Evolutionary conservation across 1,140 invertebrate genomes (phyloP).

Genomic region (Halesus radiatus): DNA sequence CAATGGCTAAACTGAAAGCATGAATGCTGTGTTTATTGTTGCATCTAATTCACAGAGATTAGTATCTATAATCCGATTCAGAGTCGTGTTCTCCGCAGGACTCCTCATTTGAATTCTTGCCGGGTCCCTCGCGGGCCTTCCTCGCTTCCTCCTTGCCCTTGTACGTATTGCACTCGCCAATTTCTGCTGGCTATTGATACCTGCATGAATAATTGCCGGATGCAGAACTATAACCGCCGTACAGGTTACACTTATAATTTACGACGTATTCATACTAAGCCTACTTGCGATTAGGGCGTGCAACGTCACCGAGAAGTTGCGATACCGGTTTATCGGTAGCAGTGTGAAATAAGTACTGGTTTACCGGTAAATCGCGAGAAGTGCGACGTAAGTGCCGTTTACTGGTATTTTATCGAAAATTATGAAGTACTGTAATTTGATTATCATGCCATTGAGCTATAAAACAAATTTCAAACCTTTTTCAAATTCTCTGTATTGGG

Average conservation of each 20-base stretch:
- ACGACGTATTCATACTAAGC: neutral
- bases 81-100: neutral
- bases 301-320: too few relatives aligned
- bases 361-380: too few relatives aligned
- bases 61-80: neutral
- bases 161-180: neutral
- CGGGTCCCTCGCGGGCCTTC: neutral
- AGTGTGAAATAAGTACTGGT: too few relatives aligned
- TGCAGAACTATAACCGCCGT: constrained; percentile 1
- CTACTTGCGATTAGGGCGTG: too few relatives aligned
- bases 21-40: neutral
- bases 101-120: neutral
- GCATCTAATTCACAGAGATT: constrained; percentile 1
- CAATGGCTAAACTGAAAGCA: too few relatives aligned
- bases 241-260: neutral
- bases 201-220: constrained; percentile 8
- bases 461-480: too few relatives aligned
- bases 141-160: constrained; percentile 2
- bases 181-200: constrained; percentile 6
- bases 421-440: too few relatives aligned
- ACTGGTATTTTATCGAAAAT: too few relatives aligned
- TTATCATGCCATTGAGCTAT: too few relatives aligned
- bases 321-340: too few relatives aligned
- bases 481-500: too few relatives aligned
- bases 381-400: too few relatives aligned